Evolutionary conservation across 2,797 vertebrate species (phyloP).

Genomic region (Coccyzus lansbergi): DNA sequence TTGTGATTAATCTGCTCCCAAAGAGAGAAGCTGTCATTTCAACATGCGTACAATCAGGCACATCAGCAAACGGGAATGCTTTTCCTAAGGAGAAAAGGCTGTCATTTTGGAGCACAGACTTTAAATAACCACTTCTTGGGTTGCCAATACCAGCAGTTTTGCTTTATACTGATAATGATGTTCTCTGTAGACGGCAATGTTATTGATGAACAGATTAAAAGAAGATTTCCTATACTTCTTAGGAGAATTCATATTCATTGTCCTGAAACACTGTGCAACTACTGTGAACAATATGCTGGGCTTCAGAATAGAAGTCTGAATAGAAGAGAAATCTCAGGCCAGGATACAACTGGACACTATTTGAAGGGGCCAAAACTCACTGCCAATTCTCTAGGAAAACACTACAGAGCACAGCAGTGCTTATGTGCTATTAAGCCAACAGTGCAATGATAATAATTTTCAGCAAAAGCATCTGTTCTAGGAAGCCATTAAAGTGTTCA

Average conservation of each 20-base stretch:
- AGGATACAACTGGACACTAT: not conserved
- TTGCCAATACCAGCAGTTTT: not conserved
- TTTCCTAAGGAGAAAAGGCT: not conserved
- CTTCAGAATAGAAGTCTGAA: not conserved
- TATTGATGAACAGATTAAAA: constrained; percentile 33
- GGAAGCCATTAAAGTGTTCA: constrained; percentile 14
- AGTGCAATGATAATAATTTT: not conserved
- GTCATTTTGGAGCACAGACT: not conserved
- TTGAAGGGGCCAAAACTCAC: constrained; percentile 22
- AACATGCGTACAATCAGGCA: not conserved
- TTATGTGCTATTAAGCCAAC: constrained; percentile 23
- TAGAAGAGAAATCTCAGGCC: constrained; percentile 22
- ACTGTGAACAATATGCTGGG: not conserved
- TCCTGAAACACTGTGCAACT: not conserved
- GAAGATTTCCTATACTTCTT: not conserved
- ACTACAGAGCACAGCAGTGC: not conserved
- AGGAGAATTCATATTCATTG: not conserved
- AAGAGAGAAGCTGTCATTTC: not conserved
- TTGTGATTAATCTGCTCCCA: not conserved
- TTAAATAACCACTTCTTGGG: not conserved
- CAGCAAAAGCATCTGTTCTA: constrained; percentile 45
- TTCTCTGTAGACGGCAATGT: constrained; percentile 15
- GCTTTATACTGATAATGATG: not conserved
- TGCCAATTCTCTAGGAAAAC: constrained; percentile 43
- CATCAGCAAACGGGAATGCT: not conserved